Evolutionary conservation across 2,113 vertebrate species (phyloP).

Genomic region (Dromaius novaehollandiae): DNA sequence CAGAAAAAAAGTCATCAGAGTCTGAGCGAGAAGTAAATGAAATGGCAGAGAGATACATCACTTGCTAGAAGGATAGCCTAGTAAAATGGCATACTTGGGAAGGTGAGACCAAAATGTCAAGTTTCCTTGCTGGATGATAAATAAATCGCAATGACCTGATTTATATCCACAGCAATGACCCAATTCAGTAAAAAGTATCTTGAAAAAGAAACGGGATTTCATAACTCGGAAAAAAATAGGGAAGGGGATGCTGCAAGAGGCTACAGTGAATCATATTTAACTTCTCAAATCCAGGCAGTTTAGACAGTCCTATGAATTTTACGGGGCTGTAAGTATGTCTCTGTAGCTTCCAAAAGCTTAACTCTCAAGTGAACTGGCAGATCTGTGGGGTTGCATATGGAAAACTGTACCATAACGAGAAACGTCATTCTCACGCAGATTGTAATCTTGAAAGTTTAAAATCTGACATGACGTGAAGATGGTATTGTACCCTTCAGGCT

Average conservation of each 20-base stretch:
- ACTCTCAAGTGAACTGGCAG: not conserved
- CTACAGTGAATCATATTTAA: not conserved
- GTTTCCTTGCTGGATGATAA: conserved; percentile 16
- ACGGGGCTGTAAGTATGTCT: not conserved
- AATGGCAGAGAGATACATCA: not conserved
- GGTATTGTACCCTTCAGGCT: not conserved
- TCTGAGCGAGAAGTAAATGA: not conserved
- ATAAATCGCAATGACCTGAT: conserved; percentile 50
- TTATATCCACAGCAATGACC: conserved; percentile 20
- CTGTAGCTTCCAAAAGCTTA: not conserved
- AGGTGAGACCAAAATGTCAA: conserved; percentile 45
- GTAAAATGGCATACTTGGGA: conserved; percentile 24
- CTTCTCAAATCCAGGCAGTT: not conserved
- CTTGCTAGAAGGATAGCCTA: not conserved
- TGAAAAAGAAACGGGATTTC: not conserved
- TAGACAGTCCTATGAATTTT: not conserved
- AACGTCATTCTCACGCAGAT: not conserved
- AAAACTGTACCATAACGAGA: not conserved
- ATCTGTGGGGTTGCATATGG: not conserved
- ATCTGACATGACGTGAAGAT: not conserved
- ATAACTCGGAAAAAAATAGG: not conserved
- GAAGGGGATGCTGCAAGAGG: not conserved
- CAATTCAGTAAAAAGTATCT: conserved; percentile 27
- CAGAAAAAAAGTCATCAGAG: not conserved
- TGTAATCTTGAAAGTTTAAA: not conserved